A percentile compares a stretch with the other conserved stretches of the same genome.
Evolutionary conservation across 2,113 vertebrate genomes (phyloP).

Genomic region (Lepisosteus osseus): DNA sequence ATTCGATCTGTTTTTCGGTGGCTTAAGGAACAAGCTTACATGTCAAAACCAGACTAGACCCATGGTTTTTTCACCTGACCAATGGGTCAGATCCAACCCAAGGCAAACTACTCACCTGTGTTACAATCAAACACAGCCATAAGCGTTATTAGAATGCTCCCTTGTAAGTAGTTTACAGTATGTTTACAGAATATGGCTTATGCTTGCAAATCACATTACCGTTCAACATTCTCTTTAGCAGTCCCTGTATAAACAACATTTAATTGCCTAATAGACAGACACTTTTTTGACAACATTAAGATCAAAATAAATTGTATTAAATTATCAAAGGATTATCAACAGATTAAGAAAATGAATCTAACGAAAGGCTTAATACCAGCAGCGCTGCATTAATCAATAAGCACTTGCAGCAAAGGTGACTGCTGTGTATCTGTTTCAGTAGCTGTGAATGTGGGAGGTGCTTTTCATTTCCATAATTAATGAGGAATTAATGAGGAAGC

Average conservation of each 20-base stretch:
- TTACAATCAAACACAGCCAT: conserved; percentile 19
- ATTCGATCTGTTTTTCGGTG: conserved; percentile 54
- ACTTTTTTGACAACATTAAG: conserved; percentile 16
- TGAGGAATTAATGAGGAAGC: too few species aligned
- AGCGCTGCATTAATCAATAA: too few species aligned
- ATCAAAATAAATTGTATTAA: conserved; percentile 6
- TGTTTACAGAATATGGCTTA: conserved; percentile 20
- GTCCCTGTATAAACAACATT: conserved; percentile 4
- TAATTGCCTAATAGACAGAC: conserved; percentile 19
- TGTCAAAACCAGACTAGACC: conserved; percentile 32
- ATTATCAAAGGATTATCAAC: conserved; percentile 4
- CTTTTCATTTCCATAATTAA: too few species aligned
- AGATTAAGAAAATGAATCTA: not conserved
- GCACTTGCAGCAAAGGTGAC: too few species aligned
- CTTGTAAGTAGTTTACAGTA: conserved; percentile 33
- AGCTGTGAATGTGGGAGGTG: too few species aligned
- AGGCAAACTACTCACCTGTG: conserved; percentile 25
- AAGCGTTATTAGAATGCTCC: conserved; percentile 16
- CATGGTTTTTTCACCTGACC: not conserved
- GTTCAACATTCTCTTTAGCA: conserved; percentile 19
- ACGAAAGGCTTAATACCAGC: too few species aligned
- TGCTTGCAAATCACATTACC: conserved; percentile 2
- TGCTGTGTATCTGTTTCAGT: too few species aligned
- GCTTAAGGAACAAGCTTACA: conserved; percentile 42
- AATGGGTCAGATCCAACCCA: conserved; percentile 3